Evolutionary conservation across 2,113 vertebrate species (phyloP), one percentile per base, ranked within the genome.

Genomic region (Ammodytes marinus): DNA sequence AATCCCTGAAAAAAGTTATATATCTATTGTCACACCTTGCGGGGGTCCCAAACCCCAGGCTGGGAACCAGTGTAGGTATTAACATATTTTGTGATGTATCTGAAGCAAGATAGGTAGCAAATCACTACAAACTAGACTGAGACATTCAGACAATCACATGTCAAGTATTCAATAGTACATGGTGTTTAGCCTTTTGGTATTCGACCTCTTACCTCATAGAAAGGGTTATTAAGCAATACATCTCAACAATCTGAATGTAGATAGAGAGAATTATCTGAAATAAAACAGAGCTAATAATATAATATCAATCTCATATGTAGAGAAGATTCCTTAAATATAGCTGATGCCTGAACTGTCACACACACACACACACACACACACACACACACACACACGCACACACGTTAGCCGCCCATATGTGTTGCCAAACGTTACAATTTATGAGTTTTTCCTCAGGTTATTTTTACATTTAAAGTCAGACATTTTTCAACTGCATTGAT

Each of bases 121-220:
- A 47, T 47, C 11, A 19, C 4, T n/a, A 60, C 27, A n/a, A 15
- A 35, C n/a, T n/a, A 45, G 8, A 67, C 15, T 63, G 37, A 19
- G 27, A 64, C 65, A 59, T 69, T 76, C 3, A 75, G 54, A 77
- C 64, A 77, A 74, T 74, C 43, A 55, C 27, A 40, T 0, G 27
- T 54, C 17, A 67, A 15, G 49, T 12, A 59, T 45, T 37, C 37
- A 1, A 59, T 46, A 42, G 0, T n/a, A 47, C 35, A 50, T 52
- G 49, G 15, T 40, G 35, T 35, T 13, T 5, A 27, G 46, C 13
- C 4, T 54, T 15, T 37, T 39, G 9, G 46, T 37, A 39, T 17
- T 10, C 27, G 5, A 71, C 58, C 42, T 3, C 0, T 19, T 53
- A 72, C 61, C 60, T 83, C 50, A 67, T 50, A 45, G 37, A 27